A percentile compares a stretch with the other conserved stretches of the same genome.
Evolutionary conservation across 2,797 vertebrate genomes (phyloP).

Genomic region (Astyanax mexicanus): DNA sequence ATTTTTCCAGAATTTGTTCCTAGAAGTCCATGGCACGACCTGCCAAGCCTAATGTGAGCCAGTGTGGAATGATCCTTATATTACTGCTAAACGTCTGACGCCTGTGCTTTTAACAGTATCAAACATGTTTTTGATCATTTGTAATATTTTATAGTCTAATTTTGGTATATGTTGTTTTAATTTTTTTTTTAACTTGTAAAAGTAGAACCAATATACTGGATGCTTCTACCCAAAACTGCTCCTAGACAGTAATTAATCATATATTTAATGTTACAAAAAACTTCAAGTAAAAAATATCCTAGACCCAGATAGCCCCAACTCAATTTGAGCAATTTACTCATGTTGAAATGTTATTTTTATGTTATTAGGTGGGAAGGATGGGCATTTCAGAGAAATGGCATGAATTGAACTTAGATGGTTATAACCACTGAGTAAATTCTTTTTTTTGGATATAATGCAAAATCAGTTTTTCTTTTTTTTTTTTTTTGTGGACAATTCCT

Average conservation of each 20-base stretch:
- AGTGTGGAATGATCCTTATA: neutral
- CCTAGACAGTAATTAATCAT: neutral
- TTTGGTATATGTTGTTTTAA: neutral
- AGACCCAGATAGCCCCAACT: neutral
- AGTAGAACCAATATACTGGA: neutral
- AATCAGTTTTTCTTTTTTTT: neutral
- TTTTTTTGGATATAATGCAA: neutral
- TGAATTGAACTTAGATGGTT: neutral
- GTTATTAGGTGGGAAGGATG: neutral
- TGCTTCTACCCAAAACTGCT: neutral
- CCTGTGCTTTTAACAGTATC: neutral
- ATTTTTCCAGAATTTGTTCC: neutral
- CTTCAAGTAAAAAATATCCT: neutral
- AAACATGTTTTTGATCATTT: neutral
- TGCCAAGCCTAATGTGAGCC: neutral
- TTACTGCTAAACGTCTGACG: neutral
- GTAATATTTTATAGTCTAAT: neutral
- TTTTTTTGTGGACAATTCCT: neutral
- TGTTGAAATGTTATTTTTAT: neutral
- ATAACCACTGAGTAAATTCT: neutral
- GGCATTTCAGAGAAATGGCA: neutral
- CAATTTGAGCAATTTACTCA: neutral
- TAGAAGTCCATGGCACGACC: no score
- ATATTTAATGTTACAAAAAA: neutral
- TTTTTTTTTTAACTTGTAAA: neutral